Evolutionary conservation across 2,888 invertebrate genomes (phyloP).

Genomic region (Eupeodes luniger): DNA sequence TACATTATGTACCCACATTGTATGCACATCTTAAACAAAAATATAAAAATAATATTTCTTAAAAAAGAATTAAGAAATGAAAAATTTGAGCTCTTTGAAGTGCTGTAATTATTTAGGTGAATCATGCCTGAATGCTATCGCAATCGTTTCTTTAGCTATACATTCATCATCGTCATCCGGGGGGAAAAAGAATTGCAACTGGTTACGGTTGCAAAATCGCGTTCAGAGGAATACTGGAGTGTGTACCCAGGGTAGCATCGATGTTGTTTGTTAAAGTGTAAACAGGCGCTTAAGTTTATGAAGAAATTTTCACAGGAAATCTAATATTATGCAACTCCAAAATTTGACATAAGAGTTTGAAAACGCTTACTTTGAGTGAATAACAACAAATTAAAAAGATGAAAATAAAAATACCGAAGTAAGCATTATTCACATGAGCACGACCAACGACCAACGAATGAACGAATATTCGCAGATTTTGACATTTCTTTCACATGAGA

Average conservation of each 20-base stretch:
- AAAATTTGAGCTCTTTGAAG: not conserved
- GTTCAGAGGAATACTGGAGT: not conserved
- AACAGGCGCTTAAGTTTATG: not conserved
- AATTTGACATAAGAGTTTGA: too few species aligned
- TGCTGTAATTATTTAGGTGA: constrained; percentile 55
- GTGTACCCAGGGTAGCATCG: not conserved
- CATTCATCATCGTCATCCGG: constrained; percentile 42
- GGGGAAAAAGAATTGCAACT: constrained; percentile 16
- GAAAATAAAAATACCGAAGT: too few species aligned
- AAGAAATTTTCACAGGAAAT: too few species aligned
- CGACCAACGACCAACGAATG: too few species aligned
- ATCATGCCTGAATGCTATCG: constrained; percentile 53
- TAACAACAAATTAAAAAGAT: too few species aligned
- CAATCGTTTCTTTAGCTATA: not conserved
- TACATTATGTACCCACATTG: too few species aligned
- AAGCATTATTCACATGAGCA: too few species aligned
- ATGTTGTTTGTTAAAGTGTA: not conserved
- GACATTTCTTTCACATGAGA: too few species aligned
- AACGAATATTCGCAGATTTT: too few species aligned
- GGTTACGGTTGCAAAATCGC: constrained; percentile 28
- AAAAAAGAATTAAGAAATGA: not conserved
- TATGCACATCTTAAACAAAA: not conserved
- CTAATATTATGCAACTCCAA: too few species aligned
- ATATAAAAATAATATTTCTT: not conserved
- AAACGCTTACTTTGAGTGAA: too few species aligned